These are phyloP conservation scores for Whitmania pigra DNA, from an alignment of 1,140 invertebrate species.

Conservation along the genomic window DNA sequence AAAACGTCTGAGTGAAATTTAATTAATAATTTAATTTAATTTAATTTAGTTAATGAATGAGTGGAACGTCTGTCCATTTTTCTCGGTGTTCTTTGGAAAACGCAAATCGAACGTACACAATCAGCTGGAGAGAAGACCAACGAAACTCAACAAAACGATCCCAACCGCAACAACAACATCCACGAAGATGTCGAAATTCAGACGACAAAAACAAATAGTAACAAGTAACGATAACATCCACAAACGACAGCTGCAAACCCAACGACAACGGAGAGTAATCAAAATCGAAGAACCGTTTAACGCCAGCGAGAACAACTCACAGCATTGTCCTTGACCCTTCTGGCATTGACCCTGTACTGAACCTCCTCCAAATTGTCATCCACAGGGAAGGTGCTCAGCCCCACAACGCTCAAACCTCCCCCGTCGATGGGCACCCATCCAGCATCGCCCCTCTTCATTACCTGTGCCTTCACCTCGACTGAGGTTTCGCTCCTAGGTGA, in stretches of 20 bases:
- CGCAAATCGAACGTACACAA: neutral
- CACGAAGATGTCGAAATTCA: neutral
- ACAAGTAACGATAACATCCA: neutral
- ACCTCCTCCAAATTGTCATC: neutral
- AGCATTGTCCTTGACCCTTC: slow-evolving; percentile 75
- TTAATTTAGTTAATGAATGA: too few species aligned
- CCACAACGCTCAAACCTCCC: slow-evolving; percentile 70
- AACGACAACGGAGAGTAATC: too few species aligned
- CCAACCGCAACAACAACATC: neutral
- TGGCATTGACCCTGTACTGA: slow-evolving; percentile 79
- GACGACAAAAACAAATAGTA: neutral
- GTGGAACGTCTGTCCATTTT: neutral
- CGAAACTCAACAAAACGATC: neutral
- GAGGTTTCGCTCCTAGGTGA: neutral
- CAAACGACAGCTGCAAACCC: neutral
- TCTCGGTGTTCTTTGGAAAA: neutral
- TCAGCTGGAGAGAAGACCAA: too few species aligned
- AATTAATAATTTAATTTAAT: too few species aligned
- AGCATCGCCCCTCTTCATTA: slow-evolving; percentile 87
- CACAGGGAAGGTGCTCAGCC: slow-evolving; percentile 31
- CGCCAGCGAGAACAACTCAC: slow-evolving; percentile 47
- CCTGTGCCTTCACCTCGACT: slow-evolving; percentile 90
- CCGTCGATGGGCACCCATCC: slow-evolving; percentile 87
- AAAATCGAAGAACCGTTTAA: too few species aligned
- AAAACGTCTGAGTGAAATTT: too few species aligned